Conservation (phyloP, 2,888 invertebrate species). For the Allolobophora icterica region DNA sequence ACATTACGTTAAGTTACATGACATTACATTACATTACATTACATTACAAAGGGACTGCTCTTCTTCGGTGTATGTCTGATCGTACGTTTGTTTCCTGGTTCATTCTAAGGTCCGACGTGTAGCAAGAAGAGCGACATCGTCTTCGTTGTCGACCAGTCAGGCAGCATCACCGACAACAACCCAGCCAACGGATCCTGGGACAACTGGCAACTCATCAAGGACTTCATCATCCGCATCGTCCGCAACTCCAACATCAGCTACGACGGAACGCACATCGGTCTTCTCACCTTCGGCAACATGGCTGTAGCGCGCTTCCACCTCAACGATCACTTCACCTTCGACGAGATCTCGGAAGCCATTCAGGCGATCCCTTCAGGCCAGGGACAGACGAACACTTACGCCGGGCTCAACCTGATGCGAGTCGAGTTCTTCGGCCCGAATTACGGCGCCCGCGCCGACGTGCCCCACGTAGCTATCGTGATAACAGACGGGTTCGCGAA, state of each 20-base stretch:
- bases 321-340: conserved; percentile 31
- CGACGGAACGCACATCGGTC: conserved; percentile 39
- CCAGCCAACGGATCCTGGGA: conserved; percentile 44
- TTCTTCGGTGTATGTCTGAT: no score
- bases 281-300: conserved; percentile 42
- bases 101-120: conserved; percentile 29
- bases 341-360: conserved; percentile 37
- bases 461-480: conserved; percentile 55
- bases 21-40: no score
- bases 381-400: conserved; percentile 45
- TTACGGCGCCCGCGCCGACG: conserved; percentile 51
- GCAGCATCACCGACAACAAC: conserved; percentile 44
- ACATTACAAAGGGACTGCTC: no score
- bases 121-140: conserved; percentile 40
- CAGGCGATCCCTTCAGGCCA: conserved; percentile 38
- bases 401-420: conserved; percentile 41
- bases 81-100: no score
- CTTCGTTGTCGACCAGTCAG: conserved; percentile 47
- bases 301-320: conserved; percentile 37
- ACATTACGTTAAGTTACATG: no score
- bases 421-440: conserved; percentile 38
- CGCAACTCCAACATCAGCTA: conserved; percentile 35
- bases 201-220: conserved; percentile 45
- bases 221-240: conserved; percentile 41
- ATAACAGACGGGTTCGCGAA: conserved; percentile 58